phyloP scores from a whole-genome alignment of 2,113 vertebrate species.

The Podarcis muralis region DNA sequence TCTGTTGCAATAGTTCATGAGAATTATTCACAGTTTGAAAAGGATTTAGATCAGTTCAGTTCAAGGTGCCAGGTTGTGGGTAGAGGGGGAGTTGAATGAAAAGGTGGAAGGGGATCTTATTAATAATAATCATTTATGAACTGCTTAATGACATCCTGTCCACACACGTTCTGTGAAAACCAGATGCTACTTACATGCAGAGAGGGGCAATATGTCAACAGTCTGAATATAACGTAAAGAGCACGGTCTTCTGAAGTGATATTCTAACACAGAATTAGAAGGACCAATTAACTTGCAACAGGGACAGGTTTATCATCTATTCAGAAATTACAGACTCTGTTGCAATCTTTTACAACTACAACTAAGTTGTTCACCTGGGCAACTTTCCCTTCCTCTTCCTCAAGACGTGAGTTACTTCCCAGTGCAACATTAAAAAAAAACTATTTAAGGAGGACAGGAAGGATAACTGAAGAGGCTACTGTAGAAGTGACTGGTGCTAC shows the following conservation, averaged over 20 bases:
- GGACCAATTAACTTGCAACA: not conserved
- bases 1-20: not conserved
- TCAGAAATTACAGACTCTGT: not conserved
- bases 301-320: not conserved
- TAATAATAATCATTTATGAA: too few relatives aligned
- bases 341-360: not conserved
- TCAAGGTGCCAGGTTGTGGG: not conserved
- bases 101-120: not conserved
- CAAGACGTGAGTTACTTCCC: too few relatives aligned
- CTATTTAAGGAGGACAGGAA: too few relatives aligned
- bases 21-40: not conserved
- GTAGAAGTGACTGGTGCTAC: fast-evolving
- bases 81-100: not conserved
- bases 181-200: not conserved
- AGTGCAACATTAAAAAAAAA: too few relatives aligned
- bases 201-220: not conserved
- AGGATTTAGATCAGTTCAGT: not conserved
- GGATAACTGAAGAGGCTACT: fast-evolving
- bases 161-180: not conserved
- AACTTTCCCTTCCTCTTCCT: fast-evolving
- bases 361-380: fast-evolving
- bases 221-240: too few relatives aligned
- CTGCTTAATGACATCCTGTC: too few relatives aligned
- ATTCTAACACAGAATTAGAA: not conserved
- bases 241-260: not conserved